Base-by-base conservation (phyloP, 2,113 vertebrate species). In the Lasiurus borealis region DNA sequence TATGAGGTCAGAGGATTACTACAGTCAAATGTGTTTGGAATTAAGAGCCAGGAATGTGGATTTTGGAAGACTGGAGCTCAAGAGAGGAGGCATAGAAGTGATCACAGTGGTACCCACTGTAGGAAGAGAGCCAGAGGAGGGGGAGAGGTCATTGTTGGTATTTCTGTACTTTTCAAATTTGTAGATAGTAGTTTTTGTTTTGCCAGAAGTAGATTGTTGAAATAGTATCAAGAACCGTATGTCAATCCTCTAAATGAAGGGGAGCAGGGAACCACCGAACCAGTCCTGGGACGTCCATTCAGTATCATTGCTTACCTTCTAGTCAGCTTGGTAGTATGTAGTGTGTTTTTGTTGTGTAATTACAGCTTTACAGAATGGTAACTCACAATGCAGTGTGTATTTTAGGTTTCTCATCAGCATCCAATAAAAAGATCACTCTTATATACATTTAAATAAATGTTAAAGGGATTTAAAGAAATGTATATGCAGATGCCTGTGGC, bases 351-450 rank as follows among this genome's bases (percentile, higher is more conserved):
- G 9, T 94, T 95, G 83, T 44, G 25, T 82, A 72, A 3, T 83
- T 16, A 46, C 21, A 81, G 46, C 27, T 78, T 96, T 85, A 48
- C 12, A 59, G 72, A 90, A 50, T 31, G 57, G 12, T 9, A 44
- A 48, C 2, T 48, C 16, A 59, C 1, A 36, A 6, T 66, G 16
- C 48, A 48, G 2, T 71, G 23, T 73, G 5, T 57, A 48, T 76
- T 88, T 89, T 87, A 71, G 12, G 44, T 86, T 93, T 91, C 62
- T 95, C 48, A 78, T 62, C 5, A 40, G 31, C 48, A 31, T 78
- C 31, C 23, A 84, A 3, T 93, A 23, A 66, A 69, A 92, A 77
- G 62, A 87, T 69, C 8, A 78, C 6, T 77, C 82, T 8, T 91
- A 11, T 57, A 72, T 52, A 80, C 57, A 48, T 40, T 75, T 64